Evolutionary conservation across 2,113 vertebrate genomes (phyloP), one percentile per base, ranked within the genome.

Genomic region (Zootoca vivipara): DNA sequence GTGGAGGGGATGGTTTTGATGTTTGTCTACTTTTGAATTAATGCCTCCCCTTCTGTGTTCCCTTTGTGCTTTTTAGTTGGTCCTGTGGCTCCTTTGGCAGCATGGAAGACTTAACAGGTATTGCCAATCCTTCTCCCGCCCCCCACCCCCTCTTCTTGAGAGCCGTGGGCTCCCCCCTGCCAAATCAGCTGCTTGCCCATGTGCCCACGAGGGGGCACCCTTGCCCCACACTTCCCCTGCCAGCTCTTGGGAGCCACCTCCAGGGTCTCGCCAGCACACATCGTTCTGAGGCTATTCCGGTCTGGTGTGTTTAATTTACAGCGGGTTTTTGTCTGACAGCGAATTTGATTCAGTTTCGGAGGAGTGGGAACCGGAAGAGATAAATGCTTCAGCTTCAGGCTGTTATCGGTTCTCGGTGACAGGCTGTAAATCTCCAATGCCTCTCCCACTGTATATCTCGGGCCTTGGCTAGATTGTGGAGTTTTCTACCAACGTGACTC

Each of bases 91-190:
- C 97, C 86, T 97, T 97, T 65, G 96, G 96, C 95, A 97, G 96
- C 92, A 95, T 96, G 78, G 97, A 97, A 4, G 96, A 97, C 90
- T 86, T 95, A 95, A 94, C 97, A 97, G 97, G 97, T 97, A 96
- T 64, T 67, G 86, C 22, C 28, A 26, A 9, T 56, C 16, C 88
- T 89, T 90, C 7, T 26, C 58, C 18, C 8, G 15, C 58, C 18
- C 18, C 58, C 58, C 18, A 16, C 58, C 58, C 58, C 58, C n/a
- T 26, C 72, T 64, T 42, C 72, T 8, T 1, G 1, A 16, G n/a
- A 1, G 26, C 67, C 74, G 64, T 0, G 0, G 30, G 20, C 42
- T 70, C 46, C 46, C n/a, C 33, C 83, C 87, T 89, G 74, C 70
- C 69, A 79, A 82, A 79, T 40, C 85, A 52, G 22, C 4, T 91